Base-by-base conservation (phyloP, 2,888 invertebrate species). In the Chelonus formosanus region DNA sequence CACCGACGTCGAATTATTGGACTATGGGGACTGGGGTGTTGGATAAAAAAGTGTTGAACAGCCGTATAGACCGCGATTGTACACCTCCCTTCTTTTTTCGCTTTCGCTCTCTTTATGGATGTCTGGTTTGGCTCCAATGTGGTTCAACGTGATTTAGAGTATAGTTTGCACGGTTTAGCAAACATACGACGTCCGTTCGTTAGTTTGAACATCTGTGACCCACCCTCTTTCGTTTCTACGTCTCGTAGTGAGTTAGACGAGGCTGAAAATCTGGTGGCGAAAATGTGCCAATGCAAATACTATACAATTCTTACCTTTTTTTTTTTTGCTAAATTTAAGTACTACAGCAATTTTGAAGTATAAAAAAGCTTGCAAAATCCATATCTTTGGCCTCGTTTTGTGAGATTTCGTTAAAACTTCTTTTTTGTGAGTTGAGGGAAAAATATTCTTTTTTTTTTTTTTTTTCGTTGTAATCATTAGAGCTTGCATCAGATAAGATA, bases 161-260 rank as follows among this genome's bases (percentile, higher is more conserved):
- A 66, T 70, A 71, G 69, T 69, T 69, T 71, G 68, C 71, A 70
- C 69, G 71, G 66, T 71, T 68, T 63, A 69, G 63, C 69, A 70
- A 71, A 70, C 69, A 71, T 65, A 65, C 48, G 64, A 54, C 67
- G 69, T 70, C 67, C 64, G 63, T 71, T 70, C 71, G 69, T 70
- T 70, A 71, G 69, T 71, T 71, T 68, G 69, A 69, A 68, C 71
- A 71, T 71, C 71, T 70, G 69, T 68, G 69, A 70, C 71, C 65
- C 61, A 58, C 60, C 60, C 60, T 32, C 59, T 43, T 52, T 40
- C 36, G 36, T 59, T 32, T 57, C 20, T 59, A 52, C 34, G 35
- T 34, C 36, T 34, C 47, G 5, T 59, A 3, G 3, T 6, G 35
- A 36, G 35, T 8, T 36, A 32, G 10, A 35, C 36, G 7, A 48